Evolutionary conservation across 2,113 vertebrate genomes (phyloP).

Genomic region (Stercorarius parasiticus): DNA sequence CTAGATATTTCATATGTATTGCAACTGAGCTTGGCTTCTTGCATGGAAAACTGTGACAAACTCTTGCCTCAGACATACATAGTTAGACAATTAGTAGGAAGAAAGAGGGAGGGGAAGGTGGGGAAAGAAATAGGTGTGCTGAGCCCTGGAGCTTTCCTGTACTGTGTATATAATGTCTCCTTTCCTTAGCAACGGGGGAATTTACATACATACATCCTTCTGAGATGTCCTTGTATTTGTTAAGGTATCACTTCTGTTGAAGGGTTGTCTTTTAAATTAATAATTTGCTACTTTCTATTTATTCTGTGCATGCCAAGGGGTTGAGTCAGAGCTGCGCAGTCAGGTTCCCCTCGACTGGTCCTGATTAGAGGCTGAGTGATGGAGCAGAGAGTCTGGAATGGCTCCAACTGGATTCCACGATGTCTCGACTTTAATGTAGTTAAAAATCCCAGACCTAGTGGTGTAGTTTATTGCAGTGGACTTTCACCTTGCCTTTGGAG

Average conservation of each 20-base stretch:
- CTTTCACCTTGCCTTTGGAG: not conserved
- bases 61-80: slow-evolving; percentile 4
- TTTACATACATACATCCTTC: not conserved
- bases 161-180: not conserved
- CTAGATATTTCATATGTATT: not conserved
- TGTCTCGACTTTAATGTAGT: not conserved
- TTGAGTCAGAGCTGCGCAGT: slow-evolving; percentile 40
- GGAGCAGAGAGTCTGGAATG: slow-evolving; percentile 24
- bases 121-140: slow-evolving; percentile 38
- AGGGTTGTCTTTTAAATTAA: slow-evolving; percentile 25
- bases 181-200: not conserved
- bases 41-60: slow-evolving; percentile 1
- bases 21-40: slow-evolving; percentile 4
- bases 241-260: not conserved
- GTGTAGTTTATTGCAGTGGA: not conserved
- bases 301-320: not conserved
- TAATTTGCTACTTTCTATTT: slow-evolving; percentile 30
- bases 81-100: slow-evolving; percentile 39
- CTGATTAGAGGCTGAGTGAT: slow-evolving; percentile 28
- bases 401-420: slow-evolving; percentile 39
- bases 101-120: not conserved
- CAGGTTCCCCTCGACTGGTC: not conserved
- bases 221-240: not conserved
- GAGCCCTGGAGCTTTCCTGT: not conserved
- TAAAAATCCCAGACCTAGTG: slow-evolving; percentile 29